Evolutionary conservation across 2,113 vertebrate species (phyloP).

Genomic region (Colistium nudipinnis): DNA sequence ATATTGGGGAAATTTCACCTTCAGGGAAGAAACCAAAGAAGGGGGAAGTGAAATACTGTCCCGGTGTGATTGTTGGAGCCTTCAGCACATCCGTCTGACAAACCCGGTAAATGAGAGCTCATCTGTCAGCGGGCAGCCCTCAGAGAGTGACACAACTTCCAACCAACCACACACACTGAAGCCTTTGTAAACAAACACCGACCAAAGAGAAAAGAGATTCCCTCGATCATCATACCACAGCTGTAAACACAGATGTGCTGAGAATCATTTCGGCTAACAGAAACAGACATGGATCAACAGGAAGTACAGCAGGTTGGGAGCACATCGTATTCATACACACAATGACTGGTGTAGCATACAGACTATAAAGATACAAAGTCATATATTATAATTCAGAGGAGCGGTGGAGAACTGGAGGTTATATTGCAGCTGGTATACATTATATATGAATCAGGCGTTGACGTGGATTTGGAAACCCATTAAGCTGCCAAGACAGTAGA

Average conservation of each 20-base stretch:
- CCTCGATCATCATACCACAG: constrained; percentile 57
- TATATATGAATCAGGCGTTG: neutral
- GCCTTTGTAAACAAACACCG: constrained; percentile 61
- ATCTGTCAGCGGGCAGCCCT: constrained; percentile 45
- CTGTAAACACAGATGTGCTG: constrained; percentile 71
- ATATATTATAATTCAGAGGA: neutral
- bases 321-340: constrained; percentile 11
- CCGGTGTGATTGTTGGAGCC: neutral
- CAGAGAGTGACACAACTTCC: constrained; percentile 37
- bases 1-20: neutral
- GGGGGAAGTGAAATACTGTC: neutral
- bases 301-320: constrained; percentile 32
- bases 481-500: constrained; percentile 15
- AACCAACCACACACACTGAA: constrained; percentile 44
- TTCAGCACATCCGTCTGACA: constrained; percentile 29
- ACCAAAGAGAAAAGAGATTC: constrained; percentile 50
- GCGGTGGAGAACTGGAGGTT: neutral
- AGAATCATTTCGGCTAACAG: constrained; percentile 39
- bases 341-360: neutral
- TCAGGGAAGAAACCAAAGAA: neutral
- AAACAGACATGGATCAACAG: constrained; percentile 35
- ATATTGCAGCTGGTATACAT: constrained; percentile 12
- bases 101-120: constrained; percentile 28
- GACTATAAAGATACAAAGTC: neutral
- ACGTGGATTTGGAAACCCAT: constrained; percentile 12